Conservation (phyloP, 53 echinoderm and acorn worm genomes). For the Holothuria scabra region DNA sequence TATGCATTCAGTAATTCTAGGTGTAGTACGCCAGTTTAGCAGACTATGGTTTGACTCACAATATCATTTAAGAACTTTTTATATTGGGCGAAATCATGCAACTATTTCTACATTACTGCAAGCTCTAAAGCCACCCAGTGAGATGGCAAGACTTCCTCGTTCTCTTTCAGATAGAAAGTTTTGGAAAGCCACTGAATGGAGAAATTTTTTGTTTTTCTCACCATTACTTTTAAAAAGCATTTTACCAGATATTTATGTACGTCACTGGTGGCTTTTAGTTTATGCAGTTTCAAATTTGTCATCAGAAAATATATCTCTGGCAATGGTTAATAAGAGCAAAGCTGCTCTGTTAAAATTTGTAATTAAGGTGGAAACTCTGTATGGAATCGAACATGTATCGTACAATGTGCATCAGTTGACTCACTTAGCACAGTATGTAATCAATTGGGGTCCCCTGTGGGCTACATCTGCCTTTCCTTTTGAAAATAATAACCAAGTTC, state of each 20-base stretch:
- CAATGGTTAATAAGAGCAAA: constrained; percentile 30
- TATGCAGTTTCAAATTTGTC: background rate
- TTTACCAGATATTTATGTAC: too few species aligned
- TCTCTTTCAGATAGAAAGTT: too few species aligned
- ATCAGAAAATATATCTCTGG: background rate
- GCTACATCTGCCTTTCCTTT: constrained; percentile 59
- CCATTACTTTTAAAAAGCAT: too few species aligned
- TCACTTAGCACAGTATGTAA: constrained; percentile 54
- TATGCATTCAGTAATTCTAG: constrained; percentile 44
- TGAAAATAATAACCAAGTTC: constrained; percentile 49
- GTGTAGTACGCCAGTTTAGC: constrained; percentile 38
- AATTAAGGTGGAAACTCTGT: constrained; percentile 49
- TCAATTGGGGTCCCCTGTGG: too few species aligned
- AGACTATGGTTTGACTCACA: constrained; percentile 20
- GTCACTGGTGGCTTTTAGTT: constrained; percentile 32
- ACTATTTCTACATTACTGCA: too few species aligned
- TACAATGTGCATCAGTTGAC: constrained; percentile 56
- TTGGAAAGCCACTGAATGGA: too few species aligned
- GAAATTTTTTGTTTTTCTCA: too few species aligned
- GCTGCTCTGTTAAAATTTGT: constrained; percentile 53
- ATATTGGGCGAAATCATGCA: background rate
- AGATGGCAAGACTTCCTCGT: background rate
- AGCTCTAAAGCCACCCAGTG: background rate
- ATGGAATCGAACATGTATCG: constrained; percentile 44
- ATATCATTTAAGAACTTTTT: background rate